Conservation (phyloP, 1,140 invertebrate genomes). For the Pogonognathellus flavescens region DNA sequence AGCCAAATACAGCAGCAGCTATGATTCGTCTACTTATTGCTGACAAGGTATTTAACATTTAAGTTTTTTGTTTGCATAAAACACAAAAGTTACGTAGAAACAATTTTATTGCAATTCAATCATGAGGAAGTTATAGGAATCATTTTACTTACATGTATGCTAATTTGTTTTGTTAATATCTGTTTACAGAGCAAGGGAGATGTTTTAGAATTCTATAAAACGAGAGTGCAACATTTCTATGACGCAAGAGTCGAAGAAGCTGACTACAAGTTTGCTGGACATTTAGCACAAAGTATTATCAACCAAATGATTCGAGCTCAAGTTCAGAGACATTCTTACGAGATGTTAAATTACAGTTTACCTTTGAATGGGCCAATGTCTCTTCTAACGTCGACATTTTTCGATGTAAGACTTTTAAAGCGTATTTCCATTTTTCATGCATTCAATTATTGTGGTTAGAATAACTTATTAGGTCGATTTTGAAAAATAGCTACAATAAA, state of each 20-base stretch:
- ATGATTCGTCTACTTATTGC: constrained; percentile 65
- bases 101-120: too few relatives aligned
- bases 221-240: constrained; percentile 86
- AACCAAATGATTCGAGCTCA: constrained; percentile 67
- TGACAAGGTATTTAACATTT: constrained; percentile 63
- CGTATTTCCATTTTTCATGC: background rate
- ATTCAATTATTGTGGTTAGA: background rate
- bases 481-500: too few relatives aligned
- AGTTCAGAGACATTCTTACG: constrained; percentile 67
- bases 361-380: constrained; percentile 65
- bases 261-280: constrained; percentile 76
- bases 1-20: constrained; percentile 66
- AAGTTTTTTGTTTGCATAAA: too few relatives aligned
- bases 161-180: background rate
- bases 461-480: too few relatives aligned
- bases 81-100: too few relatives aligned
- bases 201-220: constrained; percentile 86
- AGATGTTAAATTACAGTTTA: constrained; percentile 65
- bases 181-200: constrained; percentile 76
- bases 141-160: too few relatives aligned
- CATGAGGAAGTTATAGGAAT: too few relatives aligned
- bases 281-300: constrained; percentile 66
- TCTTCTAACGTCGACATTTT: constrained; percentile 64
- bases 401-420: constrained; percentile 60
- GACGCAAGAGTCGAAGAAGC: constrained; percentile 86